Evolutionary conservation across 53 echinoderm and acorn worm genomes (phyloP).

Genomic region (Stichopus horrens): DNA sequence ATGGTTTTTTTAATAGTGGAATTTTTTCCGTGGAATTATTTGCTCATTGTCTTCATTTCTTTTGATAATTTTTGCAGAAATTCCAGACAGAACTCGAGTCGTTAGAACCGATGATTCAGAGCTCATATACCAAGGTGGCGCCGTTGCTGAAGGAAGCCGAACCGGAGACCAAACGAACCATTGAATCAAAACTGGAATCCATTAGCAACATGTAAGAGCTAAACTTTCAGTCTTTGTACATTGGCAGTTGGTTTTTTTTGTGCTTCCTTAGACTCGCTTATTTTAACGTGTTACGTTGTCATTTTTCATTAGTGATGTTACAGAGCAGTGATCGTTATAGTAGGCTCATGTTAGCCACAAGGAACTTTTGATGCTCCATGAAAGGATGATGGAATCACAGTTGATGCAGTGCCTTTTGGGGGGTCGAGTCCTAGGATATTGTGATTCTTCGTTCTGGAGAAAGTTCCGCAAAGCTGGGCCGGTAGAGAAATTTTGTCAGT

Average conservation of each 20-base stretch:
- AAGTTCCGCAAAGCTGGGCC: no score
- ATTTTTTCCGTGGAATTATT: no score
- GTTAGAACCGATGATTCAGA: constrained; percentile 76
- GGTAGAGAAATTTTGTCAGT: no score
- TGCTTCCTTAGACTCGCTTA: background rate
- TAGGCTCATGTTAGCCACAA: background rate
- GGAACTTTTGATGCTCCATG: no score
- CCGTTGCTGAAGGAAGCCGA: constrained; percentile 74
- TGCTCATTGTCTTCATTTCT: no score
- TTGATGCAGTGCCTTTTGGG: no score
- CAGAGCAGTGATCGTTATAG: background rate
- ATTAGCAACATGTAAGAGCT: constrained; percentile 60
- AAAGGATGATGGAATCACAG: no score
- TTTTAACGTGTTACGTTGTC: background rate
- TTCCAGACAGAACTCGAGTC: constrained; percentile 76
- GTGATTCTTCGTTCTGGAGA: no score
- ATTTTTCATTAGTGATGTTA: no score
- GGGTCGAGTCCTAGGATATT: no score
- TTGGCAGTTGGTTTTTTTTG: background rate
- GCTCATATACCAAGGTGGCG: constrained; percentile 62
- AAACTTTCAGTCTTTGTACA: background rate
- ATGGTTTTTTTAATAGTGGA: no score
- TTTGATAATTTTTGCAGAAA: constrained; percentile 38
- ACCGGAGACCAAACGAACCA: constrained; percentile 72
- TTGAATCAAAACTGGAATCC: constrained; percentile 81